phyloP scores from a whole-genome alignment of 2,113 vertebrate genomes.

The Oreochromis aureus region DNA sequence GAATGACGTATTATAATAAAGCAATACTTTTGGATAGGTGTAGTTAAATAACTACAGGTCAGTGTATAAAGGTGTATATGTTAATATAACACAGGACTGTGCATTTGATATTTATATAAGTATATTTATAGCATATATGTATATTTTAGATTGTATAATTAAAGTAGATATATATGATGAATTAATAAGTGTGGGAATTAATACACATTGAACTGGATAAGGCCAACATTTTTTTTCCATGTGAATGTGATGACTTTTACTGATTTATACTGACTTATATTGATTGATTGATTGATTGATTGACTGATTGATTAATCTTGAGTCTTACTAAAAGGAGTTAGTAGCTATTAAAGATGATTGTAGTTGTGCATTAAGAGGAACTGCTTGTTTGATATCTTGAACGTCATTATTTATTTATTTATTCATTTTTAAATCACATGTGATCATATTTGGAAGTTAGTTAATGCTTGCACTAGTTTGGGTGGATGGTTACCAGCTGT shows the following conservation, averaged over 20 bases:
- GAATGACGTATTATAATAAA: background rate
- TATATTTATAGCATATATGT: background rate
- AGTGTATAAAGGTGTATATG: background rate
- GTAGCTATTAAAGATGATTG: background rate
- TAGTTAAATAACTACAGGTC: background rate
- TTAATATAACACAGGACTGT: background rate
- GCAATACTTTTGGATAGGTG: background rate
- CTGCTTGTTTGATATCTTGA: background rate
- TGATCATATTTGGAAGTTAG: background rate
- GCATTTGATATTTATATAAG: background rate
- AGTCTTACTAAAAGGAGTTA: background rate
- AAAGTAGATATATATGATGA: background rate
- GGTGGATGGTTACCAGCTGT: background rate
- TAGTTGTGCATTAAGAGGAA: background rate
- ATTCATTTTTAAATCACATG: background rate
- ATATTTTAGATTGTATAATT: background rate
- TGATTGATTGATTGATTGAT: background rate
- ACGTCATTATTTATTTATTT: accelerated
- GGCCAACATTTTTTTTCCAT: background rate
- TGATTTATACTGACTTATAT: background rate
- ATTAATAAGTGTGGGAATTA: accelerated
- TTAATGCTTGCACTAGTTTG: background rate
- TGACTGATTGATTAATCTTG: background rate
- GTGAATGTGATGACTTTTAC: background rate
- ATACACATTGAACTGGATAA: background rate